A percentile compares a stretch with the other conserved stretches of the same genome.
Evolutionary conservation across 2,797 vertebrate genomes (phyloP).

Genomic region (Loris lydekkerianus): DNA sequence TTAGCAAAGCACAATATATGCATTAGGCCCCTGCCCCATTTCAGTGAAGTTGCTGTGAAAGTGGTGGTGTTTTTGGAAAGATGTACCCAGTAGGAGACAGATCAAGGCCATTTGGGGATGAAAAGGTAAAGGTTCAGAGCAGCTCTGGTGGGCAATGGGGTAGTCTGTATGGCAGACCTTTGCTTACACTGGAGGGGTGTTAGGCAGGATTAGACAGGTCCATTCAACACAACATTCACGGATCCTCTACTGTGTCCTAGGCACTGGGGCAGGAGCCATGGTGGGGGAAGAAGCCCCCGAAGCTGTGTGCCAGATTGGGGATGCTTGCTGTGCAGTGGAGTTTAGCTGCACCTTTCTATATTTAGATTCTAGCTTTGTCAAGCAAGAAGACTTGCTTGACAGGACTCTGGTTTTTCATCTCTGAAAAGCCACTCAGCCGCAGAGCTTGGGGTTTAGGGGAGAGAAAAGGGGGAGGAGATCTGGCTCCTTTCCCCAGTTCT

Average conservation of each 20-base stretch:
- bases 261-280: background rate
- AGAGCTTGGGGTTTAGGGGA: constrained; percentile 17
- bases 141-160: background rate
- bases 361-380: constrained; percentile 78
- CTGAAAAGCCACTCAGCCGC: constrained; percentile 76
- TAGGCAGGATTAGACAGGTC: background rate
- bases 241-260: background rate
- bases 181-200: background rate
- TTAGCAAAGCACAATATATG: background rate
- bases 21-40: background rate
- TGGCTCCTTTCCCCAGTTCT: constrained; percentile 62
- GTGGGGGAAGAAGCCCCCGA: background rate
- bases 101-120: background rate
- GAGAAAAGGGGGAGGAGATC: constrained; percentile 59
- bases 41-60: background rate
- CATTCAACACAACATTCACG: background rate
- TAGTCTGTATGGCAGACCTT: background rate
- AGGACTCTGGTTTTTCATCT: constrained; percentile 74
- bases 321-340: background rate
- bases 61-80: background rate
- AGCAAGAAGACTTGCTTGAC: constrained; percentile 71
- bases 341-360: constrained; percentile 70
- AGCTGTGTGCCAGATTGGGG: constrained; percentile 12
- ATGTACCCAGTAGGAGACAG: background rate
- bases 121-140: background rate